Conservation (phyloP, 2,888 invertebrate species). For the Cheilosia scutellata region DNA sequence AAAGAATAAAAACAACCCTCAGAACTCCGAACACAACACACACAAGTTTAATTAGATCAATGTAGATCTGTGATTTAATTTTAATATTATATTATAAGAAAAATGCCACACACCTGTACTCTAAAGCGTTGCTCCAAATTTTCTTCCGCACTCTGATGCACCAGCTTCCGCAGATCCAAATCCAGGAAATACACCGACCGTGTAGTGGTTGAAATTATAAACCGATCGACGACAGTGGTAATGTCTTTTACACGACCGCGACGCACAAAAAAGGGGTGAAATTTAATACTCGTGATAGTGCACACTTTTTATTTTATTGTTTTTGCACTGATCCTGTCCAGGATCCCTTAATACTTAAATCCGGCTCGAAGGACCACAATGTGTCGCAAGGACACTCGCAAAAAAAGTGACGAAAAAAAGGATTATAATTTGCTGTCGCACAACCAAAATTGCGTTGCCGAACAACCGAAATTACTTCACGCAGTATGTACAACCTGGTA, state of each 20-base stretch:
- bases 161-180: not conserved
- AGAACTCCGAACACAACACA: too few species aligned
- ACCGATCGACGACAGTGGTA: too few species aligned
- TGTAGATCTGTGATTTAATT: not conserved
- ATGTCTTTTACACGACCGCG: too few species aligned
- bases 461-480: not conserved
- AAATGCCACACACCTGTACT: constrained; percentile 13
- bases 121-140: not conserved
- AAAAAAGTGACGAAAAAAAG: not conserved
- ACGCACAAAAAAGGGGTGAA: too few species aligned
- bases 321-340: not conserved
- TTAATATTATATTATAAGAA: not conserved
- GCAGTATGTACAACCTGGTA: not conserved
- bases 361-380: not conserved
- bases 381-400: not conserved
- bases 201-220: too few species aligned
- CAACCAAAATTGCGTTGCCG: not conserved
- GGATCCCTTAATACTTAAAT: not conserved
- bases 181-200: not conserved
- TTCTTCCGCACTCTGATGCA: not conserved
- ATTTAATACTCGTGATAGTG: not conserved
- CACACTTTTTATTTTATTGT: not conserved
- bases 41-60: not conserved
- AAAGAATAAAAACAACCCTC: not conserved
- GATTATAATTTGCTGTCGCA: not conserved